phyloP scores from a whole-genome alignment of 2,113 vertebrate genomes.

The Hepsetus odoe region DNA sequence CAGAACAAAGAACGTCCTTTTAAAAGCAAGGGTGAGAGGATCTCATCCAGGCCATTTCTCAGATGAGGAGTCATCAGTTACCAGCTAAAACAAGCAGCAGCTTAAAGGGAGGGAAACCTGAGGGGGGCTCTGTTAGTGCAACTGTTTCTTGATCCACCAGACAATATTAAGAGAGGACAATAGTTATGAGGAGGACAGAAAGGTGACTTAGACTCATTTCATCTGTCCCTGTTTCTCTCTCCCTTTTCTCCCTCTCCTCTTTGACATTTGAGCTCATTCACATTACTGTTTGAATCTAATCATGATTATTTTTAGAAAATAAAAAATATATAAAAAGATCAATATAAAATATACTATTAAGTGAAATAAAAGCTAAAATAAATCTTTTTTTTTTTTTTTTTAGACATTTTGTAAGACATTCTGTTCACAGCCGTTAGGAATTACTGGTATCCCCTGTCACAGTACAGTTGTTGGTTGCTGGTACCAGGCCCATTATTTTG shows the following conservation, averaged over 20 bases:
- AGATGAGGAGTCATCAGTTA: slow-evolving; percentile 35
- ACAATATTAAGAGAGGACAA: slow-evolving; percentile 63
- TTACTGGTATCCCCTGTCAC: too few relatives aligned
- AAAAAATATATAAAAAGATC: too few relatives aligned
- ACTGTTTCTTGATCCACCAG: slow-evolving; percentile 35
- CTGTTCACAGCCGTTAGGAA: too few relatives aligned
- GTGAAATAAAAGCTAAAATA: too few relatives aligned
- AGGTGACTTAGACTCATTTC: slow-evolving; percentile 41
- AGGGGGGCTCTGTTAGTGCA: slow-evolving; percentile 55
- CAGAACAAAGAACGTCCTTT: slow-evolving; percentile 33
- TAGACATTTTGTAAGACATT: too few relatives aligned
- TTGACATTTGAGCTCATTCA: too few relatives aligned
- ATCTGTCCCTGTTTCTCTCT: slow-evolving; percentile 28
- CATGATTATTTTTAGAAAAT: too few relatives aligned
- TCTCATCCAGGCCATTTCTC: slow-evolving; percentile 29
- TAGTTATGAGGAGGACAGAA: slow-evolving; percentile 53
- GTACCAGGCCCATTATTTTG: too few relatives aligned
- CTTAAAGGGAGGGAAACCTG: slow-evolving; percentile 33
- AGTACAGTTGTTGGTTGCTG: too few relatives aligned
- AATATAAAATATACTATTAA: too few relatives aligned
- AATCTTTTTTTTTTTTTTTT: too few relatives aligned
- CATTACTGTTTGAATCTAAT: too few relatives aligned
- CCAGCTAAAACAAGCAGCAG: slow-evolving; percentile 27
- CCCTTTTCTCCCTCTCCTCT: slow-evolving; percentile 3
- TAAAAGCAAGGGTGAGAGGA: slow-evolving; percentile 26